Evolutionary conservation across 2,113 vertebrate genomes (phyloP).

Genomic region (Pollimyrus isidori): DNA sequence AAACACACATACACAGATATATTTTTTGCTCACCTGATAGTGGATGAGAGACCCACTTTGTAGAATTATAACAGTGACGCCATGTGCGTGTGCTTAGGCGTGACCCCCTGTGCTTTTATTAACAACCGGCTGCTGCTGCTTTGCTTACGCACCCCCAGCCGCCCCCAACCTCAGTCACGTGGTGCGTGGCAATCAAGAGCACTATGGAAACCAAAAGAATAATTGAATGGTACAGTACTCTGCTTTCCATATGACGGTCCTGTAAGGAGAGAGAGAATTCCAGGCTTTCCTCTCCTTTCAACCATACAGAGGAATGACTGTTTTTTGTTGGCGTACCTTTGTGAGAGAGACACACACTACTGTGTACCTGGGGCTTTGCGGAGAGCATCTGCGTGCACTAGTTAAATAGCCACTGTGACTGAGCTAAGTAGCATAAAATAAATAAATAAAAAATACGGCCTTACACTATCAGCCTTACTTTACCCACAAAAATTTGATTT

Average conservation of each 20-base stretch:
- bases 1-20: not conserved
- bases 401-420: constrained; percentile 46
- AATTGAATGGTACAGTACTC: not conserved
- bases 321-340: not conserved
- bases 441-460: constrained; percentile 27
- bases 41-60: not conserved
- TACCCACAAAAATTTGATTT: constrained; percentile 22
- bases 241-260: not conserved
- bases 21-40: not conserved
- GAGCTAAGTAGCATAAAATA: constrained; percentile 37
- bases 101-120: not conserved
- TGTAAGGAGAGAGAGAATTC: not conserved
- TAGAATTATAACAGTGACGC: not conserved
- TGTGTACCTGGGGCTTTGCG: not conserved
- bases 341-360: not conserved
- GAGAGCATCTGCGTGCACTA: not conserved
- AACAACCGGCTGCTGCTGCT: constrained; percentile 54
- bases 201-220: constrained; percentile 55
- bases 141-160: not conserved
- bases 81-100: not conserved
- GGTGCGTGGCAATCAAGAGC: constrained; percentile 41
- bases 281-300: not conserved
- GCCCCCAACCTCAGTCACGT: not conserved
- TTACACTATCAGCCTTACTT: constrained; percentile 51
- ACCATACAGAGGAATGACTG: not conserved